A percentile compares a stretch with the other conserved stretches of the same genome.
Evolutionary conservation across 2,888 invertebrate species (phyloP).

Genomic region (Microctonus aethiopoides): DNA sequence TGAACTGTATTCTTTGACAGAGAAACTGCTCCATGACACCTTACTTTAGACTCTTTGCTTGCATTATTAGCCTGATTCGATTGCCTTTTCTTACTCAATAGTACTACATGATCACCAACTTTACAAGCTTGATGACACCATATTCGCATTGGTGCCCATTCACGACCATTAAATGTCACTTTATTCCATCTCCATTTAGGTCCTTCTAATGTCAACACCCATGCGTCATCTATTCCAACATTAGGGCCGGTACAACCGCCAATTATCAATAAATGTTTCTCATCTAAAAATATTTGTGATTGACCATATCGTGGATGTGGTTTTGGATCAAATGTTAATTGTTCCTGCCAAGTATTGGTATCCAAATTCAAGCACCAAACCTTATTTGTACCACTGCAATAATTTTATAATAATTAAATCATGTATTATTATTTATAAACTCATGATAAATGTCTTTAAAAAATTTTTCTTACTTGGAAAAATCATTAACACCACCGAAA

Average conservation of each 20-base stretch:
- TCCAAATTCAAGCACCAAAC: slow-evolving; percentile 89
- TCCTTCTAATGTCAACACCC: slow-evolving; percentile 85
- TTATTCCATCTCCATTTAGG: slow-evolving; percentile 80
- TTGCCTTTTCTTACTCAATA: slow-evolving; percentile 70
- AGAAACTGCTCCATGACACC: slow-evolving; percentile 48
- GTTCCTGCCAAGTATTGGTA: slow-evolving; percentile 82
- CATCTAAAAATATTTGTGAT: slow-evolving; percentile 86
- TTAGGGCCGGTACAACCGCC: slow-evolving; percentile 90
- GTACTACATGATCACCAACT: slow-evolving; percentile 81
- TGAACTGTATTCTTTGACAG: not conserved
- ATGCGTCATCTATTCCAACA: slow-evolving; percentile 88
- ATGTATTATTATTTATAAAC: not conserved
- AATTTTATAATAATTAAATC: slow-evolving; percentile 36
- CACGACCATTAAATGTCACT: slow-evolving; percentile 79
- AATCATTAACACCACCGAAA: slow-evolving; percentile 74
- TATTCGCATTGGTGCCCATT: slow-evolving; percentile 85
- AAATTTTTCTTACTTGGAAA: slow-evolving; percentile 52
- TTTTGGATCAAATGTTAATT: slow-evolving; percentile 75
- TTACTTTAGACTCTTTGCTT: slow-evolving; percentile 56
- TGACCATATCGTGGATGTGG: slow-evolving; percentile 93
- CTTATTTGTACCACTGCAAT: slow-evolving; percentile 76
- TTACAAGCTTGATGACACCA: slow-evolving; percentile 95
- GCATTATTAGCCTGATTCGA: slow-evolving; percentile 55
- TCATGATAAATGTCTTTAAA: slow-evolving; percentile 20
- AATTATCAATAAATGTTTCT: slow-evolving; percentile 81